These are phyloP conservation scores for Larimichthys polyactis DNA, from an alignment of 2,113 vertebrate genomes.

Conservation along the genomic window DNA sequence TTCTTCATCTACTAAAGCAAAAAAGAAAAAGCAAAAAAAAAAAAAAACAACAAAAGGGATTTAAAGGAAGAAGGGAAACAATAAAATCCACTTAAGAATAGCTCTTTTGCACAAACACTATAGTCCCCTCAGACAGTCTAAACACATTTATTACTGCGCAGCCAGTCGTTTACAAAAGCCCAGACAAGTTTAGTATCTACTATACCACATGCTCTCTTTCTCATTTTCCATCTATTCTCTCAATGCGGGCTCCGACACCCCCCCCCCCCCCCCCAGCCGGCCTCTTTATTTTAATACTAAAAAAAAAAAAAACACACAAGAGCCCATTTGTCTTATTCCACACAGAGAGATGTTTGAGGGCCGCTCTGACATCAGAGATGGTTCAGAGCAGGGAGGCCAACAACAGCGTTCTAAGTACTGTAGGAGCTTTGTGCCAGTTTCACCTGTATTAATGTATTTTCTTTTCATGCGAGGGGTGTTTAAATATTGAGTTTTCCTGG, in stretches of 20 bases:
- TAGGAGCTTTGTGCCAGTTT: not conserved
- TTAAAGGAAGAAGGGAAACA: constrained; percentile 56
- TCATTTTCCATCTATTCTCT: constrained; percentile 24
- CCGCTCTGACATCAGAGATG: not conserved
- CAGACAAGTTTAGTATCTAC: constrained; percentile 40
- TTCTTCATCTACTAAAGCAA: constrained; percentile 55
- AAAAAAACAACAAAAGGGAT: constrained; percentile 39
- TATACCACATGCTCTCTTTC: constrained; percentile 33
- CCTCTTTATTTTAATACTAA: constrained; percentile 11
- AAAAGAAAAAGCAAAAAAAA: constrained; percentile 6
- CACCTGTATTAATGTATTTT: not conserved
- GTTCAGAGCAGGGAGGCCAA: not conserved
- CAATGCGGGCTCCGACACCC: constrained; percentile 1
- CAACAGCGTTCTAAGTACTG: not conserved
- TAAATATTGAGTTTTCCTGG: not conserved
- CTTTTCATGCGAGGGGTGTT: not conserved
- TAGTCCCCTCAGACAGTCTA: constrained; percentile 49
- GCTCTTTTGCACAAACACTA: constrained; percentile 53
- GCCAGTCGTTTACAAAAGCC: constrained; percentile 50
- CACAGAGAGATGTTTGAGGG: not conserved
- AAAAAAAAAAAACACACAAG: constrained; percentile 9
- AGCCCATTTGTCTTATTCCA: not conserved
- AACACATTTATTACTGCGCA: constrained; percentile 43
- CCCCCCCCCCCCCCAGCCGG: constrained; percentile 9
- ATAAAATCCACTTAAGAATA: constrained; percentile 66